Evolutionary conservation across 2,888 invertebrate species (phyloP).

Genomic region (Heterodera filipjevi): DNA sequence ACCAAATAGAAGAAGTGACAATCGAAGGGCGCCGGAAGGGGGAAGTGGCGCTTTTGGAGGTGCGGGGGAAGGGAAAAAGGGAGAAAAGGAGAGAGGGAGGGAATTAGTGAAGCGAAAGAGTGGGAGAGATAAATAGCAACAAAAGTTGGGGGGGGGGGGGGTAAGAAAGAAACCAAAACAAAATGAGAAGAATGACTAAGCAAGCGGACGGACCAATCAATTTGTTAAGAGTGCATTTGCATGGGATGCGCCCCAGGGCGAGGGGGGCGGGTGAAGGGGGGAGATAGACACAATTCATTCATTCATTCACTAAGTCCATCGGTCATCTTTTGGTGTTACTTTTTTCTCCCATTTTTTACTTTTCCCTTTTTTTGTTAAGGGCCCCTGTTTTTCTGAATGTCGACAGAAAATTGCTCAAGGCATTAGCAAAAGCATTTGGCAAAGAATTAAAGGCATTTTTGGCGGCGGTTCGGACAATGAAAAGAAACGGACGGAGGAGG

Average conservation of each 20-base stretch:
- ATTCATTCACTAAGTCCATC: too few relatives aligned
- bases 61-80: not conserved
- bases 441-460: conserved; percentile 11
- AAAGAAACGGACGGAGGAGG: conserved; percentile 7
- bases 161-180: not conserved
- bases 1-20: not conserved
- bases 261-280: too few relatives aligned
- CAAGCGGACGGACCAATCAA: too few relatives aligned
- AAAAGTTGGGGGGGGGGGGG: too few relatives aligned
- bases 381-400: conserved; percentile 7
- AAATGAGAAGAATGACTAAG: too few relatives aligned
- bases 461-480: not conserved
- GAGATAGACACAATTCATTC: not conserved
- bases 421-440: not conserved
- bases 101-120: not conserved
- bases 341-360: too few relatives aligned
- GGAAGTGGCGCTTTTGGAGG: conserved; percentile 12
- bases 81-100: not conserved
- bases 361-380: not conserved
- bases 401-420: not conserved
- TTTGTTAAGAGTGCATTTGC: too few relatives aligned
- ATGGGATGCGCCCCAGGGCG: too few relatives aligned
- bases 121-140: too few relatives aligned
- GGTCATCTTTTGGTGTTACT: too few relatives aligned
- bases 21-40: not conserved